Evolutionary conservation across 2,113 vertebrate genomes (phyloP).

Genomic region (Proteles cristata): DNA sequence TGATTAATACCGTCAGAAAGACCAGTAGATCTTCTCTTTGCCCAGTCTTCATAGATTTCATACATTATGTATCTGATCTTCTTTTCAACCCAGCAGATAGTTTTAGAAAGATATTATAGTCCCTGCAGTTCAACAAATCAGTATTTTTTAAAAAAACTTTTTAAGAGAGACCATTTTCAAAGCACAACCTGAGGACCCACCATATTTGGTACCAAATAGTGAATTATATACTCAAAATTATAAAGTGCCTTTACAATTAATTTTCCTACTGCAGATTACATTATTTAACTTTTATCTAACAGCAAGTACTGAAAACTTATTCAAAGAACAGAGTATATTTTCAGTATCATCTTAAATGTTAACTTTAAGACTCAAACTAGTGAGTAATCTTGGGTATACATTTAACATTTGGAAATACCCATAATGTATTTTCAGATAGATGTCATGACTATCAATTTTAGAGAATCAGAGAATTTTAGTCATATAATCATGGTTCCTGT

Average conservation of each 20-base stretch:
- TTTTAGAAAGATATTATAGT: background rate
- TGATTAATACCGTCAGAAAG: background rate
- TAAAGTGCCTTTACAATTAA: background rate
- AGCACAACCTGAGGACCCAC: background rate
- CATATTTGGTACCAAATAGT: background rate
- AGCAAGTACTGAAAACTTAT: background rate
- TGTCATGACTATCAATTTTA: background rate
- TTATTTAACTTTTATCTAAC: background rate
- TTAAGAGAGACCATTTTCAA: background rate
- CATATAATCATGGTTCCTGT: background rate
- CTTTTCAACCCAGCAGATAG: background rate
- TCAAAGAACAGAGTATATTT: background rate
- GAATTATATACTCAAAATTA: conserved; percentile 15
- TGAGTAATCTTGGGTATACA: background rate
- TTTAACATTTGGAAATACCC: background rate
- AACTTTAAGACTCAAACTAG: background rate
- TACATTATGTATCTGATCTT: background rate
- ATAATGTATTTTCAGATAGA: conserved; percentile 3
- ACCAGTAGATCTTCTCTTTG: background rate
- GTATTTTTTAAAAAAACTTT: background rate
- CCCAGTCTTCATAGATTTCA: background rate
- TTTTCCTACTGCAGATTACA: background rate
- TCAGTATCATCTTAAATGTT: background rate
- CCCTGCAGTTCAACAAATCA: background rate
- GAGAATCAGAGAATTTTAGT: background rate